A percentile compares a stretch with the other conserved stretches of the same genome.
Evolutionary conservation across 2,113 vertebrate genomes (phyloP).

Genomic region (Bubo scandiacus): DNA sequence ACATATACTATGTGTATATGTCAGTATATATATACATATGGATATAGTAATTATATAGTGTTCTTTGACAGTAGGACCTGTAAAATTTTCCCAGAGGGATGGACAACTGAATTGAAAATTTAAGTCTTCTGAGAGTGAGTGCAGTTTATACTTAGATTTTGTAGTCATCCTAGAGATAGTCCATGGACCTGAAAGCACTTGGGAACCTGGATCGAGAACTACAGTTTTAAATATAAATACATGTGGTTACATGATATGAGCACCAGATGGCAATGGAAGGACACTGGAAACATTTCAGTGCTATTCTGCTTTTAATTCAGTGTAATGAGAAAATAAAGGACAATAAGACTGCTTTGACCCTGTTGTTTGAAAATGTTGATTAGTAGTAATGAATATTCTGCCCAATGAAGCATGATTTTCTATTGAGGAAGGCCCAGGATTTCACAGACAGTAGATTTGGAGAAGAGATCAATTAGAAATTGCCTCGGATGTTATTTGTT

Average conservation of each 20-base stretch:
- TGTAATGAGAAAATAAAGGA: background rate
- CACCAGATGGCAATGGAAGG: constrained; percentile 42
- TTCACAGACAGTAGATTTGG: background rate
- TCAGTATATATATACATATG: background rate
- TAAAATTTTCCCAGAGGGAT: background rate
- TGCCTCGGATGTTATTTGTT: background rate
- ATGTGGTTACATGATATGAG: background rate
- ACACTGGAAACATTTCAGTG: background rate
- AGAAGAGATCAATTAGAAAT: background rate
- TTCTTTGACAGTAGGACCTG: background rate
- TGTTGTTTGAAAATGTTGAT: background rate
- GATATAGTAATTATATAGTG: background rate
- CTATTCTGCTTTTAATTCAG: background rate
- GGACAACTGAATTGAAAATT: background rate
- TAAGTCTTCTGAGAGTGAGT: background rate
- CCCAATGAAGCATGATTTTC: background rate
- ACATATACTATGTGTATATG: too few species aligned
- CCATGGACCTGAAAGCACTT: background rate
- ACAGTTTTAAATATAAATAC: background rate
- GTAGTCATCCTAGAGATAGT: background rate
- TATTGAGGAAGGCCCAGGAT: background rate
- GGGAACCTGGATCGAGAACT: background rate
- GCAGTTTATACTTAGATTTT: background rate
- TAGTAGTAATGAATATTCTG: background rate
- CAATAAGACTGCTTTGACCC: background rate